These are phyloP conservation scores for Melipona quadrifasciata DNA, from an alignment of 1,140 invertebrate genomes.

Conservation along the genomic window DNA sequence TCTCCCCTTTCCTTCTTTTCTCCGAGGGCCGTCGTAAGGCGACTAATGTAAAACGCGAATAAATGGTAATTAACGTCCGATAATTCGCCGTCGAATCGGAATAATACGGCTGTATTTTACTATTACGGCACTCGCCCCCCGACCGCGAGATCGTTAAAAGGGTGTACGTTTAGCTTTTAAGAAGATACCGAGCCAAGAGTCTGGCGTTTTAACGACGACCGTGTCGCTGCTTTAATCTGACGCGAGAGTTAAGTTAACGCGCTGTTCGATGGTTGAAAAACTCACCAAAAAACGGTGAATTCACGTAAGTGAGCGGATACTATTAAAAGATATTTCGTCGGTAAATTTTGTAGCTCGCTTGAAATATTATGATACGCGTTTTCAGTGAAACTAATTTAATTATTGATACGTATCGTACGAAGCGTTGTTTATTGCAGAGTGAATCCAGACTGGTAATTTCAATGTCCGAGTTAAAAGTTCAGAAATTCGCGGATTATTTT, in stretches of 20 bases:
- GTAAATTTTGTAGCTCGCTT: not conserved
- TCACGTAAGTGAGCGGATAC: not conserved
- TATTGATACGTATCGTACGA: not conserved
- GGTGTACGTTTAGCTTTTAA: not conserved
- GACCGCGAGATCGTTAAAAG: not conserved
- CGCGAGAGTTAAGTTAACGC: not conserved
- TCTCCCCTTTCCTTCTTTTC: not conserved
- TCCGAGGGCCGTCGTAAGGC: constrained; percentile 33
- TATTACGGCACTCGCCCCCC: not conserved
- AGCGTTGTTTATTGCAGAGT: not conserved
- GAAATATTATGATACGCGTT: not conserved
- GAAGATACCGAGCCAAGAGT: not conserved
- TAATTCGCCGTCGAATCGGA: not conserved
- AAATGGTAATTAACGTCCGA: constrained; percentile 20
- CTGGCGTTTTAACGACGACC: not conserved
- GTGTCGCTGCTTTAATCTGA: not conserved
- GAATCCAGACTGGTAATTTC: not conserved
- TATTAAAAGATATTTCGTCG: not conserved
- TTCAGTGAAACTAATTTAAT: not conserved
- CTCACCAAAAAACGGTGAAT: not conserved
- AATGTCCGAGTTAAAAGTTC: not conserved
- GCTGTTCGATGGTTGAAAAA: not conserved
- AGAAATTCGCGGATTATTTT: too few species aligned
- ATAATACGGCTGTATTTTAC: not conserved
- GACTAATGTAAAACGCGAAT: constrained; percentile 49